Conservation (phyloP, 2,113 vertebrate species). For the Podarcis raffonei region DNA sequence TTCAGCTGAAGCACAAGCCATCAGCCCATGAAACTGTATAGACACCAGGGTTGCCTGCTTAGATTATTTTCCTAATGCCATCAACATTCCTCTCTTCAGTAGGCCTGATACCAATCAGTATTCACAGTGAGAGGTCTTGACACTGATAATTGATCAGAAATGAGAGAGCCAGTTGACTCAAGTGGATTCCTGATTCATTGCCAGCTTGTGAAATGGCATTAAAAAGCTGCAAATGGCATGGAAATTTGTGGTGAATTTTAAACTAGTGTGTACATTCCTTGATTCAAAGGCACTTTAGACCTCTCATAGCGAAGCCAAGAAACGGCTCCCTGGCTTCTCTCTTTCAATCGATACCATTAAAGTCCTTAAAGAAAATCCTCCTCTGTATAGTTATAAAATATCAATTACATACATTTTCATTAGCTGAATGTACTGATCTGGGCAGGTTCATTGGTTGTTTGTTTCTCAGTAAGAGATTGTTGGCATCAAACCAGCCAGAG, state of each 20-base stretch:
- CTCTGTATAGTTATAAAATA: constrained; percentile 78
- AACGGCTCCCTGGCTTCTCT: constrained; percentile 68
- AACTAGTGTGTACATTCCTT: constrained; percentile 64
- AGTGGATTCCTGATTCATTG: constrained; percentile 45
- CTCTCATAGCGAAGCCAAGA: constrained; percentile 45
- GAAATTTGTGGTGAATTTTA: constrained; percentile 72
- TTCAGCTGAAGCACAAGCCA: not conserved
- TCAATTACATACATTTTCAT: constrained; percentile 81
- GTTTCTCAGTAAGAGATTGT: constrained; percentile 60
- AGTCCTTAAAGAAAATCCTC: constrained; percentile 64
- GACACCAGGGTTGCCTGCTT: not conserved
- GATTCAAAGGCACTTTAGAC: constrained; percentile 63
- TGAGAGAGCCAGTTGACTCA: constrained; percentile 37
- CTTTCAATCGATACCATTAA: constrained; percentile 76
- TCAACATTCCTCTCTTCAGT: not conserved
- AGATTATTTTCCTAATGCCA: not conserved
- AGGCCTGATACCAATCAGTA: not conserved
- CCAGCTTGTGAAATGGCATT: constrained; percentile 51
- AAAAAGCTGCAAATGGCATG: constrained; percentile 70
- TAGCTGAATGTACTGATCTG: constrained; percentile 74
- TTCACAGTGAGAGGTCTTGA: constrained; percentile 22
- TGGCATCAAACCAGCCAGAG: constrained; percentile 59
- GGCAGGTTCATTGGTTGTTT: constrained; percentile 65
- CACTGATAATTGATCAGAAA: constrained; percentile 62
- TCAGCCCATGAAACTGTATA: not conserved